A percentile compares a stretch with the other conserved stretches of the same genome.
These are phyloP conservation scores for Octodonta nipae DNA, from an alignment of 2,888 invertebrate species.

Conservation along the genomic window DNA sequence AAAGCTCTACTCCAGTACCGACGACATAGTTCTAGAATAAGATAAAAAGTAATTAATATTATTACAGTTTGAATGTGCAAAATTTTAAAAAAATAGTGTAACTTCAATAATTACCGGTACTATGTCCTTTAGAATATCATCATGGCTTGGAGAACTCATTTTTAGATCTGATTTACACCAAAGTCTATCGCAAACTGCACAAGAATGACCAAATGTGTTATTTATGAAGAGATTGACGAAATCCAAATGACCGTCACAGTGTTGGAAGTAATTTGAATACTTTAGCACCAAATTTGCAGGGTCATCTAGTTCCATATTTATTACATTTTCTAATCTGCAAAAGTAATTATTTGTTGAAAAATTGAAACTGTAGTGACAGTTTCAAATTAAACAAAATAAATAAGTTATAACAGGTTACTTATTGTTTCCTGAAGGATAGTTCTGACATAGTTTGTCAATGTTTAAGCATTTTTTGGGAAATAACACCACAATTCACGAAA, in stretches of 20 bases:
- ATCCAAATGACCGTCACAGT: not conserved
- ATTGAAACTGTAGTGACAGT: no score
- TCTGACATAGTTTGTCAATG: no score
- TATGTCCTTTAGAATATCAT: not conserved
- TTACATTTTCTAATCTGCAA: no score
- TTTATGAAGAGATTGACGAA: not conserved
- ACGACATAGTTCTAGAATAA: not conserved
- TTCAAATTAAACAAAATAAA: no score
- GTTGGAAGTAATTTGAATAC: not conserved
- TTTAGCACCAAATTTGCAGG: no score
- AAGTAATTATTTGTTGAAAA: no score
- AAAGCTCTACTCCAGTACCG: not conserved
- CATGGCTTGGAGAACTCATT: not conserved
- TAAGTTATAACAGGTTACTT: no score
- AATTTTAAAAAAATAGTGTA: not conserved
- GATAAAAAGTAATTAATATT: not conserved
- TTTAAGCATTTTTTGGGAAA: no score
- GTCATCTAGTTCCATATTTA: no score
- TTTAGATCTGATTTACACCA: slow-evolving; percentile 1
- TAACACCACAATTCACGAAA: no score
- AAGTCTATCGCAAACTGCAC: not conserved
- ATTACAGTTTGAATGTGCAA: not conserved
- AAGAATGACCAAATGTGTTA: not conserved
- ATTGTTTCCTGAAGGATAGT: no score
- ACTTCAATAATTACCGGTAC: slow-evolving; percentile 1